These are phyloP conservation scores for Callopanchax toddi DNA, from an alignment of 2,113 vertebrate species.

Conservation along the genomic window DNA sequence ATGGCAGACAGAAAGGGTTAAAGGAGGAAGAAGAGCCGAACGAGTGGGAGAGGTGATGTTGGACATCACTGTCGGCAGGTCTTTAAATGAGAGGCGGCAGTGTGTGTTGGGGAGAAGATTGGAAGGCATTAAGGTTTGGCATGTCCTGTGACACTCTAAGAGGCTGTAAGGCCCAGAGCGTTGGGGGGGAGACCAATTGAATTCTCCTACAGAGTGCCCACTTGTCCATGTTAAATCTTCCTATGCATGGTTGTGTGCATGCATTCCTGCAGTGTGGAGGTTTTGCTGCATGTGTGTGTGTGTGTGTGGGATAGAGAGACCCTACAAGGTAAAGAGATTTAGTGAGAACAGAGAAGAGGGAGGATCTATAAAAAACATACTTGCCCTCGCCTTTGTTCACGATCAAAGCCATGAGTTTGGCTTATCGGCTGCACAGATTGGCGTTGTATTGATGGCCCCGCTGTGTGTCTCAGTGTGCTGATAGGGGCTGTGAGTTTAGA, in stretches of 20 bases:
- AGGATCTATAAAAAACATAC: conserved; percentile 55
- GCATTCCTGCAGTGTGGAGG: conserved; percentile 47
- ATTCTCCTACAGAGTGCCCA: conserved; percentile 69
- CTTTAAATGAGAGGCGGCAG: conserved; percentile 77
- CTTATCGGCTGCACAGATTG: conserved; percentile 68
- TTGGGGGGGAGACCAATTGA: conserved; percentile 66
- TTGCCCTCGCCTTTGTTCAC: conserved; percentile 65
- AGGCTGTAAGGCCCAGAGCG: conserved; percentile 38
- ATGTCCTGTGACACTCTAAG: conserved; percentile 72
- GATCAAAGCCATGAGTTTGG: conserved; percentile 45
- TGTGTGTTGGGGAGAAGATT: conserved; percentile 78
- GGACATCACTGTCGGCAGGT: conserved; percentile 66
- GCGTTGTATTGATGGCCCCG: conserved; percentile 37
- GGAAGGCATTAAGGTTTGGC: conserved; percentile 73
- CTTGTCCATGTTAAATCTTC: conserved; percentile 66
- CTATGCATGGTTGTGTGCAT: conserved; percentile 33
- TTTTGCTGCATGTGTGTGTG: conserved; percentile 13
- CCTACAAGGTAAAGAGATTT: conserved; percentile 63
- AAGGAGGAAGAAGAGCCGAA: conserved; percentile 5
- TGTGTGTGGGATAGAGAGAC: conserved; percentile 35
- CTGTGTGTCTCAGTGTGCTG: conserved; percentile 8
- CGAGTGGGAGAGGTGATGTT: conserved; percentile 44
- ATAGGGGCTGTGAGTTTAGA: conserved; percentile 17
- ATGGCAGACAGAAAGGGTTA: conserved; percentile 17
- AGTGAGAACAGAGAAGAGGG: conserved; percentile 55